Conservation (phyloP, 64 coral and sea anemone species). For the Porites lutea region DNA sequence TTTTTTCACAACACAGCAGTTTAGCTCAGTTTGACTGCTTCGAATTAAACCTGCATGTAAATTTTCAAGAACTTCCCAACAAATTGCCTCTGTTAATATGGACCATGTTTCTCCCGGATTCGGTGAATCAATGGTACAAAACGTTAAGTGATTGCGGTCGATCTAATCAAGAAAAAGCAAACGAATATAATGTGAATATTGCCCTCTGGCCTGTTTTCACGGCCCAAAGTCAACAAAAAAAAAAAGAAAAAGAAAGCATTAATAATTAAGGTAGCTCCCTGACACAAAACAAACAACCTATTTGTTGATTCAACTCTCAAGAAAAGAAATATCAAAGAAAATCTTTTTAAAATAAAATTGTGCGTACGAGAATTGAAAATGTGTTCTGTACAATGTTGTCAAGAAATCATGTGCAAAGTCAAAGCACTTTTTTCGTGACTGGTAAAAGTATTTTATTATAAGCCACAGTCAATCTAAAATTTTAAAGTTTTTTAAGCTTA, state of each 20-base stretch:
- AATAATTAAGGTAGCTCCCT: not conserved
- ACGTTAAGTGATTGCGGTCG: not conserved
- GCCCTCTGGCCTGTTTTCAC: not conserved
- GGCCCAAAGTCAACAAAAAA: not conserved
- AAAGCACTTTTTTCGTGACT: not conserved
- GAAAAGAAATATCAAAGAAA: not conserved
- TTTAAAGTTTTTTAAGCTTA: not conserved
- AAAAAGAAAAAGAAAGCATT: not conserved
- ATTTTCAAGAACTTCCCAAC: no score
- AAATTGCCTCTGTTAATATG: no score
- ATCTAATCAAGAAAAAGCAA: not conserved
- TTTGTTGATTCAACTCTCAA: conserved; percentile 7
- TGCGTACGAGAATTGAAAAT: no score
- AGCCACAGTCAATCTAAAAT: not conserved
- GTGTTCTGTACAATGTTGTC: no score
- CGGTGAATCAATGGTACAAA: not conserved
- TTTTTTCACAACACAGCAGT: no score
- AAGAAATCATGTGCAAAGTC: no score
- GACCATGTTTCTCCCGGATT: not conserved
- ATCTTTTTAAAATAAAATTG: not conserved
- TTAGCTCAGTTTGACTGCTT: no score
- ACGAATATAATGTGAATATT: not conserved
- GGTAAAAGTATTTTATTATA: not conserved
- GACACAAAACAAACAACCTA: not conserved
- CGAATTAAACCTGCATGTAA: no score